Percentiles rank a stretch among this genome's conserved stretches.
These are phyloP conservation scores for Ciconia boyciana DNA, from an alignment of 2,113 vertebrate genomes.

Conservation along the genomic window DNA sequence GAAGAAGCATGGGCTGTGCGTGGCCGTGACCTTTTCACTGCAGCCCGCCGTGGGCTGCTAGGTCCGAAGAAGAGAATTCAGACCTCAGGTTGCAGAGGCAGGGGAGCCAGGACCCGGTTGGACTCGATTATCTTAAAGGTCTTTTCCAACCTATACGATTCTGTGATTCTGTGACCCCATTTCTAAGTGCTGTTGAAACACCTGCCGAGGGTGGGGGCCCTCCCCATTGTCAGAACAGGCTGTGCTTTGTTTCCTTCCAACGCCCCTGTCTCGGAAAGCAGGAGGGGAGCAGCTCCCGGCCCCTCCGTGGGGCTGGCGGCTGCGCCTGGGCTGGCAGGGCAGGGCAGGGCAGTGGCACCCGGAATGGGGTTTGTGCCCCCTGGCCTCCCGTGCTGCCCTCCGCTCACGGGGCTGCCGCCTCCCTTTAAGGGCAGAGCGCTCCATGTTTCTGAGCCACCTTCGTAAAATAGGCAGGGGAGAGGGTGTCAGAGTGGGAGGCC, in stretches of 20 bases:
- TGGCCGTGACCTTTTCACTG: background rate
- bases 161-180: background rate
- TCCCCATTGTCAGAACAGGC: background rate
- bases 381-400: fast-evolving
- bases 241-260: background rate
- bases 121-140: no score
- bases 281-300: fast-evolving
- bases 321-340: fast-evolving
- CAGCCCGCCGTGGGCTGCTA: background rate
- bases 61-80: background rate
- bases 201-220: background rate
- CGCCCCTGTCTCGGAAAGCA: background rate
- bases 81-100: background rate
- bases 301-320: background rate
- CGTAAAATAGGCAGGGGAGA: background rate
- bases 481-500: background rate
- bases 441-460: background rate
- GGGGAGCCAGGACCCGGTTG: background rate
- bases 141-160: no score
- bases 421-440: background rate
- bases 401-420: background rate
- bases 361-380: background rate
- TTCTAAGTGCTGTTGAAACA: background rate
- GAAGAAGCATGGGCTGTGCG: background rate
- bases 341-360: background rate